phyloP scores from a whole-genome alignment of 2,797 vertebrate species.

The Sitta carolinensis region DNA sequence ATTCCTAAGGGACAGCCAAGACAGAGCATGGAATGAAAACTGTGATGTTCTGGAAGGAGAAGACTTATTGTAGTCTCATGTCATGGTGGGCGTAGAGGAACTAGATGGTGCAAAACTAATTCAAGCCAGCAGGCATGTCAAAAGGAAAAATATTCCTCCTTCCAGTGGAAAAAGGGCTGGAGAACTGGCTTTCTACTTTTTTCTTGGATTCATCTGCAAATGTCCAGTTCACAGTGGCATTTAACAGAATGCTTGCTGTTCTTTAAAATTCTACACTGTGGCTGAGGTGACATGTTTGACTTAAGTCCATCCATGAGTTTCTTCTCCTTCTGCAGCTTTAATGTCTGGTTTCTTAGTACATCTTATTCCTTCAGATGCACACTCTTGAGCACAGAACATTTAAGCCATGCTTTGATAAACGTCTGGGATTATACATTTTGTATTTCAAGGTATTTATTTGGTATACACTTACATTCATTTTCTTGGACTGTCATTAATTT shows the following conservation, averaged over 20 bases:
- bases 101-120: fast-evolving
- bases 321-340: background rate
- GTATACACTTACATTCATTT: background rate
- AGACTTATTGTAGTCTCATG: background rate
- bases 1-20: background rate
- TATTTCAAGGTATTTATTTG: background rate
- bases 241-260: background rate
- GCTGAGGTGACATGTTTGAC: background rate
- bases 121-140: background rate
- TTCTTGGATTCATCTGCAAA: background rate
- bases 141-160: background rate
- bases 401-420: background rate
- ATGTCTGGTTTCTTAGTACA: background rate
- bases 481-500: background rate
- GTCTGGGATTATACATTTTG: background rate
- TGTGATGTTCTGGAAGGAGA: background rate
- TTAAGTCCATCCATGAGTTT: background rate
- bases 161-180: background rate
- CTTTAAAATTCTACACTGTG: background rate
- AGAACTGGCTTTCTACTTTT: background rate
- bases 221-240: background rate
- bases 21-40: background rate
- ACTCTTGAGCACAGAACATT: background rate
- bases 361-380: background rate
- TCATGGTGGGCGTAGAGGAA: fast-evolving